Percentiles rank a stretch among this genome's conserved stretches.
These are phyloP conservation scores for Operophtera brumata DNA, from an alignment of 2,888 invertebrate species.

Conservation along the genomic window DNA sequence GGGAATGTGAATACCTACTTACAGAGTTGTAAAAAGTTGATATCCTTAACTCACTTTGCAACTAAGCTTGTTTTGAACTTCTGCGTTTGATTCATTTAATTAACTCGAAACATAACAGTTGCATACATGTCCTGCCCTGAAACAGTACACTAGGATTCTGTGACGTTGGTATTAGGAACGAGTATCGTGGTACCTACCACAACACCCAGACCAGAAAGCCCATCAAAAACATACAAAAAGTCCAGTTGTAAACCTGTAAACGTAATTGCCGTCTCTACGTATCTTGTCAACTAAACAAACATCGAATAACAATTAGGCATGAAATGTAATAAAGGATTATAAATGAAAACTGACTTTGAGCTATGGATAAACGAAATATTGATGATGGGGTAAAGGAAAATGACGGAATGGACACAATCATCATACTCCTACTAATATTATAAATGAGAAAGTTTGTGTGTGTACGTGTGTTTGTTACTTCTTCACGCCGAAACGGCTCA, in stretches of 20 bases:
- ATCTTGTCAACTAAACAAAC: conserved; percentile 1
- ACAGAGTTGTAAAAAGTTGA: conserved; percentile 46
- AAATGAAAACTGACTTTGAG: not conserved
- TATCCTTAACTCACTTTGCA: conserved; percentile 51
- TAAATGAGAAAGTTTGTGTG: too few relatives aligned
- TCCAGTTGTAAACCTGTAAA: not conserved
- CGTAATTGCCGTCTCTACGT: not conserved
- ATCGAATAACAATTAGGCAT: conserved; percentile 22
- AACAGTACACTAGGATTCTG: too few relatives aligned
- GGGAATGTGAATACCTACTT: conserved; percentile 36
- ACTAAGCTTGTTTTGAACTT: conserved; percentile 3
- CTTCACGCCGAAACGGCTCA: too few relatives aligned
- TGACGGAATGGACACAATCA: not conserved
- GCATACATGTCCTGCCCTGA: too few relatives aligned
- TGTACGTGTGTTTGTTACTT: too few relatives aligned
- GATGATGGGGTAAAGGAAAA: not conserved
- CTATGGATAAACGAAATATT: not conserved
- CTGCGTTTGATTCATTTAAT: not conserved
- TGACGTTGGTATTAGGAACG: too few relatives aligned
- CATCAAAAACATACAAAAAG: not conserved
- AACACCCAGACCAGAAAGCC: too few relatives aligned
- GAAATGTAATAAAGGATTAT: conserved; percentile 1
- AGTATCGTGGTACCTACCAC: too few relatives aligned
- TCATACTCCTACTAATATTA: too few relatives aligned
- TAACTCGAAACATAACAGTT: not conserved